Evolutionary conservation across 2,888 invertebrate genomes (phyloP).

Genomic region (Lycia hirtaria): DNA sequence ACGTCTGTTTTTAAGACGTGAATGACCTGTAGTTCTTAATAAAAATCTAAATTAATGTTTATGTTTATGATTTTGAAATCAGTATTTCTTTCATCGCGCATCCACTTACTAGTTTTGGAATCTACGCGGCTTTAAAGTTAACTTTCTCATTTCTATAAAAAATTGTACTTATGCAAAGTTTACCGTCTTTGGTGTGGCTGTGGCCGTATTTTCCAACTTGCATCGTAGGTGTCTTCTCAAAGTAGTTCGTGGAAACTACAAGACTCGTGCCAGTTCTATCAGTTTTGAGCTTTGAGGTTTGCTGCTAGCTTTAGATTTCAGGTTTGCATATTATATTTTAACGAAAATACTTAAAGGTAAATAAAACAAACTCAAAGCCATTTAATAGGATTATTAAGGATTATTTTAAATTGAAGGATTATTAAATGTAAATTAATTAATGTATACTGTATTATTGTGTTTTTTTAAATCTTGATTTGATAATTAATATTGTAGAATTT

Average conservation of each 20-base stretch:
- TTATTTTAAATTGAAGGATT: no score
- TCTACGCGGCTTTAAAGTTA: no score
- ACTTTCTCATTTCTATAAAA: not conserved
- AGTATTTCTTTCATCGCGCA: no score
- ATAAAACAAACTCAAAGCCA: no score
- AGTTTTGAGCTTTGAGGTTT: conserved; percentile 22
- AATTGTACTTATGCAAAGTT: no score
- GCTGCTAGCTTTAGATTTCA: not conserved
- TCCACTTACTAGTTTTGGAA: no score
- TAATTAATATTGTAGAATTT: not conserved
- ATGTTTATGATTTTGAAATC: no score
- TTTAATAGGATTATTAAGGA: no score
- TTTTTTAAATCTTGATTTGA: not conserved
- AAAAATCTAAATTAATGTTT: no score
- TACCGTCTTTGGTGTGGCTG: not conserved
- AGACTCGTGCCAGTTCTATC: conserved; percentile 38
- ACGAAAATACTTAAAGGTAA: not conserved
- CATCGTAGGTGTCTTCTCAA: conserved; percentile 19
- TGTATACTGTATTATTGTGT: not conserved
- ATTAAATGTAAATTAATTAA: no score
- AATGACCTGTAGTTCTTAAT: no score
- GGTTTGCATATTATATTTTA: conserved; percentile 11
- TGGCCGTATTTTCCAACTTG: conserved; percentile 17
- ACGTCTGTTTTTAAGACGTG: no score
- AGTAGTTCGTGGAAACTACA: conserved; percentile 35